Conservation (phyloP, 2,888 invertebrate species). For the Lottia gigantea region DNA sequence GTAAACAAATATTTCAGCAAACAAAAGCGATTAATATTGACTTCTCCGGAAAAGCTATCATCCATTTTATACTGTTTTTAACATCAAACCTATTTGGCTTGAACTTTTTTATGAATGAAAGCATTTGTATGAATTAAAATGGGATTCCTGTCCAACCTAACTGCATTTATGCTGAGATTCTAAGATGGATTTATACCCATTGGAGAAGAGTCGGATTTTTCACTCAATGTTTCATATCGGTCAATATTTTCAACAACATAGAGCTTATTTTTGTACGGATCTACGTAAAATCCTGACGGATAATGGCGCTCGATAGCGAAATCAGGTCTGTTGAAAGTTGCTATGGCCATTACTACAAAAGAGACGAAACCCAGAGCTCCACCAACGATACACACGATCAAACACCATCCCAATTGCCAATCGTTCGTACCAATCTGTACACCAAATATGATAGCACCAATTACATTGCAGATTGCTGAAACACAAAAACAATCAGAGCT, state of each 20-base stretch:
- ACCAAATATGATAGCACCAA: conserved; percentile 49
- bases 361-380: conserved; percentile 43
- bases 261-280: conserved; percentile 44
- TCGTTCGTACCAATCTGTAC: conserved; percentile 39
- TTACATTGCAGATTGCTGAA: conserved; percentile 46
- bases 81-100: too few relatives aligned
- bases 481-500: conserved; percentile 9
- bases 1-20: too few relatives aligned
- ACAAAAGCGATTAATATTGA: too few relatives aligned
- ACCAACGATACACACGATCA: conserved; percentile 48
- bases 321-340: conserved; percentile 43
- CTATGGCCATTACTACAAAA: conserved; percentile 47
- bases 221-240: not conserved
- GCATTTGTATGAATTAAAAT: too few relatives aligned
- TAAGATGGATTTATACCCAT: too few relatives aligned
- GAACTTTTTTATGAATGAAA: too few relatives aligned
- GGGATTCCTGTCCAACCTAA: too few relatives aligned
- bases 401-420: conserved; percentile 42
- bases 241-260: conserved; percentile 35
- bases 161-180: too few relatives aligned
- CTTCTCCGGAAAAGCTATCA: too few relatives aligned
- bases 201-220: not conserved
- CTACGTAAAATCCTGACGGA: conserved; percentile 42
- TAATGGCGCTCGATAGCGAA: conserved; percentile 34
- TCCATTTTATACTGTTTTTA: too few relatives aligned